Conservation (phyloP, 1,140 invertebrate species). For the Drosophila funebris region DNA sequence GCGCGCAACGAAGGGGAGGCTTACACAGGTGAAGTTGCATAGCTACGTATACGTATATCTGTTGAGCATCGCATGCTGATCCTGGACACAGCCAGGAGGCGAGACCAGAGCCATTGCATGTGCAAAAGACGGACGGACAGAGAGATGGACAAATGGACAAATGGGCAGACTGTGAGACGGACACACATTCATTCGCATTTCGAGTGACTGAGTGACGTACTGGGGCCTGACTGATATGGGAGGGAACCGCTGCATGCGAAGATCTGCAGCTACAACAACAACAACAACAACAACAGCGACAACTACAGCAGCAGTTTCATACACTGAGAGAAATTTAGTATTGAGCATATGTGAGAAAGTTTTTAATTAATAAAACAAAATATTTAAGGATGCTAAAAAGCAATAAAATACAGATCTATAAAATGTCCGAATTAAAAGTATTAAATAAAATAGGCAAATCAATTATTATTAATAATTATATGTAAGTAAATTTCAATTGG, state of each 20-base stretch:
- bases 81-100: constrained; percentile 52
- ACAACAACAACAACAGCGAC: neutral
- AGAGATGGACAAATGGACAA: constrained; percentile 10
- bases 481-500: no score
- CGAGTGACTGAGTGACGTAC: constrained; percentile 75
- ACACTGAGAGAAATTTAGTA: constrained; percentile 20
- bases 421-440: neutral
- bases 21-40: constrained; percentile 1
- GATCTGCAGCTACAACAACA: constrained; percentile 21
- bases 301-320: neutral
- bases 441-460: no score
- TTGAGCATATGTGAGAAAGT: no score
- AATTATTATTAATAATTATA: no score
- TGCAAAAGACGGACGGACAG: constrained; percentile 33
- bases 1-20: no score
- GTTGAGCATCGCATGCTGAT: constrained; percentile 74
- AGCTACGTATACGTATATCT: constrained; percentile 28
- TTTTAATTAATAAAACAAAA: no score
- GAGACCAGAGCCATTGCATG: constrained; percentile 63
- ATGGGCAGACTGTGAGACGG: no score
- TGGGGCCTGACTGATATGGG: constrained; percentile 77
- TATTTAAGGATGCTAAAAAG: neutral
- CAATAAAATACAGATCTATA: neutral
- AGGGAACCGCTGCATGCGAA: constrained; percentile 34
- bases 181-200: constrained; percentile 37